These are phyloP conservation scores for Epsilonema sp. DNA, from an alignment of 2,888 invertebrate species.

Conservation along the genomic window DNA sequence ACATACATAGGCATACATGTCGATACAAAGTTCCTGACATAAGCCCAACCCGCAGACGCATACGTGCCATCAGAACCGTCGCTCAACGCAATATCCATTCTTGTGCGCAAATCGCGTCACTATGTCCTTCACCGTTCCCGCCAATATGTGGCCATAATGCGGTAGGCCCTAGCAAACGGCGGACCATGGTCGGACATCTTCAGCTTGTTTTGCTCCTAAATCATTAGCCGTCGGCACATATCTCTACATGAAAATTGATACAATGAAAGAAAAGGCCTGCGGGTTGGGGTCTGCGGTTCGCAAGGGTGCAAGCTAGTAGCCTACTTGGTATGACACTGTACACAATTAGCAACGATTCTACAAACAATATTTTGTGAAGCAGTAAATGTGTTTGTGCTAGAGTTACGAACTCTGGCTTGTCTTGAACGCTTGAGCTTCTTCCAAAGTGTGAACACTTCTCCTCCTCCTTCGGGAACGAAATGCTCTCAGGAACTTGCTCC, in stretches of 20 bases:
- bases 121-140: constrained; percentile 94
- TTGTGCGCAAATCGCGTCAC: constrained; percentile 92
- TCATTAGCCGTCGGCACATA: not conserved
- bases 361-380: not conserved
- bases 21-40: not conserved
- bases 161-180: constrained; percentile 97
- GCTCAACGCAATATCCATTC: constrained; percentile 55
- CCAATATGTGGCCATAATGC: constrained; percentile 93
- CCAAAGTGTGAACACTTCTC: constrained; percentile 65
- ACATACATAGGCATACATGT: not conserved
- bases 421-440: constrained; percentile 66
- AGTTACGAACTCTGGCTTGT: no score
- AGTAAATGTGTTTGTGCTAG: constrained; percentile 14
- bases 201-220: constrained; percentile 55
- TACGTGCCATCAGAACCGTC: constrained; percentile 97
- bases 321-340: no score
- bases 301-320: no score
- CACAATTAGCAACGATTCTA: not conserved
- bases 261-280: not conserved
- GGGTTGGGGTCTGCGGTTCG: no score
- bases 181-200: constrained; percentile 97
- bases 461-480: constrained; percentile 74
- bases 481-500: constrained; percentile 51
- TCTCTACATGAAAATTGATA: not conserved
- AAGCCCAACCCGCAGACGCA: constrained; percentile 46